phyloP scores from a whole-genome alignment of 2,113 vertebrate species.

The Petroica traversi region DNA sequence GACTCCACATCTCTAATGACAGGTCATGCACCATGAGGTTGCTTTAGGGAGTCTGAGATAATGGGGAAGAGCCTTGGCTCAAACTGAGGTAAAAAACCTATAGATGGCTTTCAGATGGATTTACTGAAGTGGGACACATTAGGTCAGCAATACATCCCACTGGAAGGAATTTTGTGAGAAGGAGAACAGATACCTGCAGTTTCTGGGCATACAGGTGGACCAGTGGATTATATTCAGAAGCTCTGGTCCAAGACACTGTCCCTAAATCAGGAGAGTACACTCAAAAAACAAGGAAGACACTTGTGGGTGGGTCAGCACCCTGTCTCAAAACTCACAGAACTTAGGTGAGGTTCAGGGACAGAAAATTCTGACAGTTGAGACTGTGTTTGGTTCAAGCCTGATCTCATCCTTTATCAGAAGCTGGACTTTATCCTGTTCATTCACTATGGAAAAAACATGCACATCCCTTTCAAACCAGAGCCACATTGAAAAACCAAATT shows the following conservation, averaged over 20 bases:
- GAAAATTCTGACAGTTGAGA: background rate
- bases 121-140: background rate
- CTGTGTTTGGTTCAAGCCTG: background rate
- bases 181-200: background rate
- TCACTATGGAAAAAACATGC: background rate
- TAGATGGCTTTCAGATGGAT: background rate
- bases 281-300: background rate
- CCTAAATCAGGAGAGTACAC: background rate
- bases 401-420: background rate
- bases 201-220: background rate
- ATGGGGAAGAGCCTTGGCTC: background rate
- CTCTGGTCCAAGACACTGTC: background rate
- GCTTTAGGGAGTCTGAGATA: background rate
- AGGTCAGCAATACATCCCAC: background rate
- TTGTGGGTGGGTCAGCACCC: background rate
- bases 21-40: background rate
- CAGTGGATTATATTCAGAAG: background rate
- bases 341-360: background rate
- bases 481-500: background rate
- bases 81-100: background rate
- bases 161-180: background rate
- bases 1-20: background rate
- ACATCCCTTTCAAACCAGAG: background rate
- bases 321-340: background rate
- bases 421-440: background rate